Conservation (phyloP, 92 coral and sea anemone genomes). For the Ricordea florida region DNA sequence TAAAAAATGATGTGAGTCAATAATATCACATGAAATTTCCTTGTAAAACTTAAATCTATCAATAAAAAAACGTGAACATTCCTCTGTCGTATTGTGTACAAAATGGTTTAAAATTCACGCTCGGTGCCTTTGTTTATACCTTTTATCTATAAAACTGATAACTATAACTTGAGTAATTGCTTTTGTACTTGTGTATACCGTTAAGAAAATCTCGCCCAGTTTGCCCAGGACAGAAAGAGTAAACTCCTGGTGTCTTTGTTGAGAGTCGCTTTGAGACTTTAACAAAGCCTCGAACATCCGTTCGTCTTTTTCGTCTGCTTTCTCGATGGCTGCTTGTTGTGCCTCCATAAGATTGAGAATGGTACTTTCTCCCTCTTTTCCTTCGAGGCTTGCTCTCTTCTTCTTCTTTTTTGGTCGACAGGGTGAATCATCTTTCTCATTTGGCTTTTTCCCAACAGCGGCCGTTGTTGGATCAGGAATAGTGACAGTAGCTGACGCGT, state of each 20-base stretch:
- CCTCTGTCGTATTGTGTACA: neutral
- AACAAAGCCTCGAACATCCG: conserved; percentile 32
- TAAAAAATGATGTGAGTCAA: neutral
- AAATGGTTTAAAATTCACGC: neutral
- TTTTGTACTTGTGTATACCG: neutral
- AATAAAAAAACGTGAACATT: neutral
- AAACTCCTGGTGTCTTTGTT: conserved; percentile 44
- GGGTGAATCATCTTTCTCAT: conserved; percentile 1
- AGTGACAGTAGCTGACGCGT: neutral
- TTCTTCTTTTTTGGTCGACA: conserved; percentile 28
- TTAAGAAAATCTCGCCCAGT: conserved; percentile 29
- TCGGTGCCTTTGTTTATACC: neutral
- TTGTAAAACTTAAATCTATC: neutral
- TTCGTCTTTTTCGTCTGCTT: conserved; percentile 43
- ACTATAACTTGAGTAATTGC: neutral
- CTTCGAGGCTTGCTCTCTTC: neutral
- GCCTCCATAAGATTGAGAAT: conserved; percentile 33
- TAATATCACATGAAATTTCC: neutral
- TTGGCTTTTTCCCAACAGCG: conserved; percentile 10
- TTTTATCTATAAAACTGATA: neutral
- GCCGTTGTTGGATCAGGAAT: conserved; percentile 14
- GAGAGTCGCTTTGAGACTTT: conserved; percentile 32
- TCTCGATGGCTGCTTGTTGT: conserved; percentile 35
- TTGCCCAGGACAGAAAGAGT: conserved; percentile 40
- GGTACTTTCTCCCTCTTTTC: conserved; percentile 27